Percentiles rank a stretch among this genome's conserved stretches.
phyloP scores from a whole-genome alignment of 2,888 invertebrate genomes.

The Athripsodes cinereus region DNA sequence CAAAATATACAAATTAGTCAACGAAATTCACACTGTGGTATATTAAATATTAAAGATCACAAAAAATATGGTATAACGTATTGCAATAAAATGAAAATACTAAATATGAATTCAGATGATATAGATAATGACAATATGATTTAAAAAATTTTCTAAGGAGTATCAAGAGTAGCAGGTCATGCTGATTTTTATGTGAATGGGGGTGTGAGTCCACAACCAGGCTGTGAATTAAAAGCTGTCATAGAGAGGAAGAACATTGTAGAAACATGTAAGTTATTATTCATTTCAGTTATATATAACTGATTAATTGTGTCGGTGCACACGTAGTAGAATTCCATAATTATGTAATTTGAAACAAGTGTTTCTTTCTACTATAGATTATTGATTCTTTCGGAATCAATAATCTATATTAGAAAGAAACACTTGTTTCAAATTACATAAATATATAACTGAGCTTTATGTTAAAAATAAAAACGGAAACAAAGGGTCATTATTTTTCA shows the following conservation, averaged over 20 bases:
- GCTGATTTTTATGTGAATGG: slow-evolving; percentile 61
- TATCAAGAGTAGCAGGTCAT: slow-evolving; percentile 50
- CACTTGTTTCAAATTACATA: no score
- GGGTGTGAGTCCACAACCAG: slow-evolving; percentile 56
- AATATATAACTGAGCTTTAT: no score
- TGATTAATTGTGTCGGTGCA: no score
- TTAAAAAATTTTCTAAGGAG: slow-evolving; percentile 31
- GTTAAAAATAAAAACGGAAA: no score
- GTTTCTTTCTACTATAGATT: no score
- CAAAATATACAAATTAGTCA: background rate
- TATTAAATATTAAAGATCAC: background rate
- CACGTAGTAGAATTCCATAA: no score
- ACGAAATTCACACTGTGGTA: background rate
- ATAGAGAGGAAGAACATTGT: slow-evolving; percentile 41
- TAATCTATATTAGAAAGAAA: no score
- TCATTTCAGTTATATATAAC: no score
- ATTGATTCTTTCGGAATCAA: no score
- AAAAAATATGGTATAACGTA: background rate
- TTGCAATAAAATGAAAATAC: background rate
- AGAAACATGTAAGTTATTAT: slow-evolving; percentile 44
- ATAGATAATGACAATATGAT: no score
- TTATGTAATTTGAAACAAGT: no score
- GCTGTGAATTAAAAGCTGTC: slow-evolving; percentile 52
- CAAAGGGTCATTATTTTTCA: no score
- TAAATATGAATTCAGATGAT: background rate